Evolutionary conservation across 2,113 vertebrate genomes (phyloP), one percentile per base, ranked within the genome.

Genomic region (Protomyctophum bolini): DNA sequence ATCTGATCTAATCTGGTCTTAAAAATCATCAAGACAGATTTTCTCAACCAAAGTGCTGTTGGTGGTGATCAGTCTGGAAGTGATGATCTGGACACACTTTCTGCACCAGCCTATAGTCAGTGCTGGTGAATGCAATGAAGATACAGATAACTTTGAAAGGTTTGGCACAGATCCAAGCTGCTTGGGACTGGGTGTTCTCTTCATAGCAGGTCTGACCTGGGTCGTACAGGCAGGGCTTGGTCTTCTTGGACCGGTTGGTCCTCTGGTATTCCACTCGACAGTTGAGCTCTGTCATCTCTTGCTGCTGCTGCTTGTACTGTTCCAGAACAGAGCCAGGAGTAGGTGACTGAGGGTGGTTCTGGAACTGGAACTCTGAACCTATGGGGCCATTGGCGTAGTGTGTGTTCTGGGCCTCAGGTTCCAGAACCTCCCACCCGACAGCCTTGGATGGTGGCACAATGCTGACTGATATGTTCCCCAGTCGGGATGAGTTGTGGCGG

Each of bases 81-180:
- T 93, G 92, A 85, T 92, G 91, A 81, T 94, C 92, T 0, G 92
- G 93, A 62, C 93, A 94, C 60, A 94, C 87, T 60, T 94, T 94
- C 85, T 94, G 93, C 73, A 93, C 91, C 77, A 94, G 91, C 79
- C 91, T 91, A 80, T 94, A 94, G 68, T 94, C 91, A 0, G 89
- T 87, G 33, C 93, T 91, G 14, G 88, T 91, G 87, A 94, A 94
- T 60, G 91, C 91, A 6, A 93, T 92, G 75, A 93, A 93, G 85
- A 94, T 93, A 79, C 93, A 94, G 70, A 94, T 93, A 58, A 94
- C 92, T 77, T 94, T 94, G 69, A 93, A 93, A 45, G 92, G 93
- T 70, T 94, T 94, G 70, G 90, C 91, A 29, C 93, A 94, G 78
- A 94, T 92, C 93, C 93, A 94, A 70, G 92, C 90, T 3, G 91